Percentiles rank a stretch among this genome's conserved stretches.
These are phyloP conservation scores for Meandrusa payeni DNA, from an alignment of 2,888 invertebrate genomes.

Conservation along the genomic window DNA sequence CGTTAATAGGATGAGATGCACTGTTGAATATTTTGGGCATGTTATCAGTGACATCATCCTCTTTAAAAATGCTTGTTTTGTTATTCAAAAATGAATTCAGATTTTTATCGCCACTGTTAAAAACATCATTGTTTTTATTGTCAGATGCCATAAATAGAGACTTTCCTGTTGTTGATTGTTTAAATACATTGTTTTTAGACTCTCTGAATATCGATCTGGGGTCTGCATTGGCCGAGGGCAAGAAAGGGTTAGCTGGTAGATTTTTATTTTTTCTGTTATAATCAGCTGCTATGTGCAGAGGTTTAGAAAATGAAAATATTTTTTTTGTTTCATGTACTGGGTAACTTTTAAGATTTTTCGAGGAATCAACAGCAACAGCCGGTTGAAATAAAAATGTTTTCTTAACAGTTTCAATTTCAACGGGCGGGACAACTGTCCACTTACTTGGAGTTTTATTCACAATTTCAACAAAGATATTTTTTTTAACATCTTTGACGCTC, in stretches of 20 bases:
- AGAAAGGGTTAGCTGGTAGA: neutral
- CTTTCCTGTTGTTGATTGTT: constrained; percentile 28
- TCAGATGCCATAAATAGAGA: constrained; percentile 35
- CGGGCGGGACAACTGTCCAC: constrained; percentile 30
- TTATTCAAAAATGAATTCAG: constrained; percentile 37
- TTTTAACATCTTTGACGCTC: constrained; percentile 37
- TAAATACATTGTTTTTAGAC: constrained; percentile 36
- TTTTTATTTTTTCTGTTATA: constrained; percentile 2
- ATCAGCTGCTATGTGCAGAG: constrained; percentile 43
- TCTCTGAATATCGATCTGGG: constrained; percentile 31
- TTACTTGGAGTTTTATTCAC: constrained; percentile 37
- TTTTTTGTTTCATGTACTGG: constrained; percentile 54
- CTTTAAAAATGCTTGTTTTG: constrained; percentile 29
- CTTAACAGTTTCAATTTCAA: constrained; percentile 28
- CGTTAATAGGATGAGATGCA: neutral
- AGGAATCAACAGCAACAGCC: constrained; percentile 57
- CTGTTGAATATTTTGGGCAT: constrained; percentile 1
- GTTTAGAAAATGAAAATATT: constrained; percentile 65
- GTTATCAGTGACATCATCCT: constrained; percentile 15
- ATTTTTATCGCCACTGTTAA: constrained; percentile 14
- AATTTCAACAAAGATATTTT: constrained; percentile 41
- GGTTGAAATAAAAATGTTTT: constrained; percentile 63
- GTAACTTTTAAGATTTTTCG: constrained; percentile 51
- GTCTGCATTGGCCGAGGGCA: neutral
- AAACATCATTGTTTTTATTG: constrained; percentile 17